Percentiles rank a stretch among this genome's conserved stretches.
These are phyloP conservation scores for Lynx canadensis DNA, from an alignment of 2,113 vertebrate genomes.

Conservation along the genomic window DNA sequence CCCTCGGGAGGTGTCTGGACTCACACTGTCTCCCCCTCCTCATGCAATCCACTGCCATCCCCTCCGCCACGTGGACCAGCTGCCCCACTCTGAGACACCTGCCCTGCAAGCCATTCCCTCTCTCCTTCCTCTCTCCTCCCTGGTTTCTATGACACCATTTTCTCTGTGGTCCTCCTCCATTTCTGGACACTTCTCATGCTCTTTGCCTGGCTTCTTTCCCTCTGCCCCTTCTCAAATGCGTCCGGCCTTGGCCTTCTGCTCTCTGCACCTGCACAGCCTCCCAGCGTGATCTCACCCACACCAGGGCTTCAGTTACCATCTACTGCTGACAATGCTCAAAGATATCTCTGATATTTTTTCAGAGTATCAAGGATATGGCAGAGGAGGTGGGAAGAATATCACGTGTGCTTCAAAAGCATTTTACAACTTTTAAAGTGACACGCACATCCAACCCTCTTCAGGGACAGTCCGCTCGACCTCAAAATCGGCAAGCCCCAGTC, in stretches of 20 bases:
- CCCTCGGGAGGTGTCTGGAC: not conserved
- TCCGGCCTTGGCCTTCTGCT: not conserved
- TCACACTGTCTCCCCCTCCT: no score
- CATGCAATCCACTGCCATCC: not conserved
- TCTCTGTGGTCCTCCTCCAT: not conserved
- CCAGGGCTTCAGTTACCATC: not conserved
- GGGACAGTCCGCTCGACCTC: not conserved
- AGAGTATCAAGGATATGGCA: not conserved
- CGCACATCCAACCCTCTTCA: not conserved
- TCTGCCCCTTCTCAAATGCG: not conserved
- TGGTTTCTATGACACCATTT: not conserved
- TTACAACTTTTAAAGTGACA: not conserved
- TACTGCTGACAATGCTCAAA: not conserved
- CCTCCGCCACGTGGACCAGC: not conserved
- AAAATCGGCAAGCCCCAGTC: not conserved
- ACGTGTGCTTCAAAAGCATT: not conserved
- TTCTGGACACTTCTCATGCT: not conserved
- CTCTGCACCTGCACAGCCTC: not conserved
- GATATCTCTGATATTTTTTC: not conserved
- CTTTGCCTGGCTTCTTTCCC: not conserved
- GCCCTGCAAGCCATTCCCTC: no score
- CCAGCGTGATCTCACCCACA: rapidly evolving
- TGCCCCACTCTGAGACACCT: not conserved
- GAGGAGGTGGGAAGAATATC: not conserved
- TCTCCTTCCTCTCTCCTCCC: not conserved